phyloP scores from a whole-genome alignment of 2,888 invertebrate genomes.

The Dastarcus helophoroides region DNA sequence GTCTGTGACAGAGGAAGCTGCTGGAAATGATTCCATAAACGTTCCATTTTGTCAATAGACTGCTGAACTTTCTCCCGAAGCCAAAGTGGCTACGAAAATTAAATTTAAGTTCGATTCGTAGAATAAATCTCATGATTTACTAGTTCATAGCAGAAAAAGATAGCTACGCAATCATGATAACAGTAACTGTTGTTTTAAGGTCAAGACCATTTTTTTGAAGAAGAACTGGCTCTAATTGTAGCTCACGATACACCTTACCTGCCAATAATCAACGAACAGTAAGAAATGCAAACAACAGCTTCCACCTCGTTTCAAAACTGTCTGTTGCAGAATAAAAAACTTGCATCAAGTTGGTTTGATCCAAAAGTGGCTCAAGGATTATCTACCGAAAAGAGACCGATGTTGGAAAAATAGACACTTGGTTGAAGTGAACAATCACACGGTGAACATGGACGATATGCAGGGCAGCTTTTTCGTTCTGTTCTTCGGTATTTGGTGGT shows the following conservation, averaged over 20 bases:
- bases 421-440: constrained; percentile 70
- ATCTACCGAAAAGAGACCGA: constrained; percentile 65
- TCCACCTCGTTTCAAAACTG: not conserved
- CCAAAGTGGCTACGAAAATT: too few species aligned
- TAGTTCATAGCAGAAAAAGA: too few species aligned
- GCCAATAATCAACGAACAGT: constrained; percentile 66
- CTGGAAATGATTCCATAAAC: too few species aligned
- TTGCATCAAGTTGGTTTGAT: constrained; percentile 80
- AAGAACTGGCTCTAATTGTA: constrained; percentile 67
- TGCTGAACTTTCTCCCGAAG: too few species aligned
- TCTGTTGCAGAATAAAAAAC: constrained; percentile 53
- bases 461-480: constrained; percentile 85
- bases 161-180: too few species aligned
- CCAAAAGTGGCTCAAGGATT: constrained; percentile 67
- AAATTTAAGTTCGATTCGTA: too few species aligned
- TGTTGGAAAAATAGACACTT: constrained; percentile 57
- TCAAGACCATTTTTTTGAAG: constrained; percentile 64
- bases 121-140: too few species aligned
- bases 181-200: constrained; percentile 44
- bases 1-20: too few species aligned
- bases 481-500: constrained; percentile 59
- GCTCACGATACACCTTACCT: constrained; percentile 68
- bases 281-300: constrained; percentile 31
- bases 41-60: too few species aligned
- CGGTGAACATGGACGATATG: constrained; percentile 83